Evolutionary conservation across 2,113 vertebrate genomes (phyloP).

Genomic region (Silurus glanis): DNA sequence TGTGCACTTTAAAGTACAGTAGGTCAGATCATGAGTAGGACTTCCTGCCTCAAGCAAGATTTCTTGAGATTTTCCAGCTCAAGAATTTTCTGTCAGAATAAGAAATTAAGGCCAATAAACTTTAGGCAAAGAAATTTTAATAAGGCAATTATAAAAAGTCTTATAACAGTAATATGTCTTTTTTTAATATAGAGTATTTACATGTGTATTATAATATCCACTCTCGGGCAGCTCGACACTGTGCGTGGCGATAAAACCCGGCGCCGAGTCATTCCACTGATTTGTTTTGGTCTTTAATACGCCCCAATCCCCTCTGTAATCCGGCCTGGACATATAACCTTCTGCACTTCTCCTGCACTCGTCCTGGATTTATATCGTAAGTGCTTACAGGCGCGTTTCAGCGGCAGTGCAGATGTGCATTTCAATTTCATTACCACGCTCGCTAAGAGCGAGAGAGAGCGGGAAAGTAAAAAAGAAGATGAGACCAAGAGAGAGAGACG

Average conservation of each 20-base stretch:
- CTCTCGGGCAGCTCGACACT: not conserved
- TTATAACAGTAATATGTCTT: too few relatives aligned
- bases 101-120: too few relatives aligned
- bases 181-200: not conserved
- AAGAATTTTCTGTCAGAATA: too few relatives aligned
- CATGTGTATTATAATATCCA: not conserved
- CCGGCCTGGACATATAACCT: constrained; percentile 17
- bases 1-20: too few relatives aligned
- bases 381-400: constrained; percentile 22
- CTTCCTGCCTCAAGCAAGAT: too few relatives aligned
- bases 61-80: too few relatives aligned
- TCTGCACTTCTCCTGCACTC: not conserved
- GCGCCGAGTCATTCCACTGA: not conserved
- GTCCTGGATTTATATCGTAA: constrained; percentile 30
- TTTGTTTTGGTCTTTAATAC: constrained; percentile 2
- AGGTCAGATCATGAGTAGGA: too few relatives aligned
- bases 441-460: not conserved
- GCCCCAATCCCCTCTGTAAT: not conserved
- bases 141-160: too few relatives aligned
- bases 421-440: constrained; percentile 42
- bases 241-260: too few relatives aligned
- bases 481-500: too few relatives aligned
- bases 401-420: constrained; percentile 6
- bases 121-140: not conserved
- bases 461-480: not conserved